A percentile compares a stretch with the other conserved stretches of the same genome.
phyloP scores from a whole-genome alignment of 2,797 vertebrate genomes.

The Oryzias dopingdopingensis region DNA sequence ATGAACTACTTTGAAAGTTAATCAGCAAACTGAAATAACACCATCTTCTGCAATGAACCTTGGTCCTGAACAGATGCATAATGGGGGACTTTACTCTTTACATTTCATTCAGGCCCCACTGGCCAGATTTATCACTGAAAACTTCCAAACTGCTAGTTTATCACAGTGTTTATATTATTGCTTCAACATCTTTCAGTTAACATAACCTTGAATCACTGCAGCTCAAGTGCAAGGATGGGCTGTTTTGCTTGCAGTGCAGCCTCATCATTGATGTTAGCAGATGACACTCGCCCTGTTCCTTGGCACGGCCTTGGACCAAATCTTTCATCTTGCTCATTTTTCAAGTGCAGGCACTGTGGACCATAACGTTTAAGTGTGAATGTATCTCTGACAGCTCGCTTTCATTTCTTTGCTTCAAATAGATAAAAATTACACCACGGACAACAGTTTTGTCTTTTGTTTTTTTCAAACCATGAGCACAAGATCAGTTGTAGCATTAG shows the following conservation, averaged over 20 bases:
- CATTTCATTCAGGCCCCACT: constrained; percentile 64
- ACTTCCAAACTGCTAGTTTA: constrained; percentile 79
- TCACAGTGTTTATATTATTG: constrained; percentile 83
- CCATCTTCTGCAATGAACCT: constrained; percentile 21
- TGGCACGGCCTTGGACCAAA: constrained; percentile 68
- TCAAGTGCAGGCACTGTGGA: constrained; percentile 59
- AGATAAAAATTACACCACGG: constrained; percentile 47
- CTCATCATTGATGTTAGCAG: constrained; percentile 73
- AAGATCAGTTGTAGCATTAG: constrained; percentile 37
- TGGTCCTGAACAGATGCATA: constrained; percentile 61
- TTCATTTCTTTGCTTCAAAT: constrained; percentile 55
- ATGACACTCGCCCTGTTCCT: constrained; percentile 74
- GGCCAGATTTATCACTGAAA: constrained; percentile 78
- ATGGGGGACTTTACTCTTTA: constrained; percentile 66
- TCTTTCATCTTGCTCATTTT: constrained; percentile 64
- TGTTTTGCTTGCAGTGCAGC: constrained; percentile 76
- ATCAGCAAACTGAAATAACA: constrained; percentile 24
- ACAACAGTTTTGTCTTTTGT: constrained; percentile 14
- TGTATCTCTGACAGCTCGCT: constrained; percentile 53
- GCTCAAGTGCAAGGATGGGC: constrained; percentile 77
- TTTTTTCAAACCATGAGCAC: constrained; percentile 19
- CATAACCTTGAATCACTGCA: constrained; percentile 82
- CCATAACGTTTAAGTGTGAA: constrained; percentile 53
- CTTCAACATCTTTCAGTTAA: constrained; percentile 81
- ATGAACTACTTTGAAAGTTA: background rate